These are phyloP conservation scores for Drosophila longiperda DNA, from an alignment of 2,888 invertebrate species.

Conservation along the genomic window DNA sequence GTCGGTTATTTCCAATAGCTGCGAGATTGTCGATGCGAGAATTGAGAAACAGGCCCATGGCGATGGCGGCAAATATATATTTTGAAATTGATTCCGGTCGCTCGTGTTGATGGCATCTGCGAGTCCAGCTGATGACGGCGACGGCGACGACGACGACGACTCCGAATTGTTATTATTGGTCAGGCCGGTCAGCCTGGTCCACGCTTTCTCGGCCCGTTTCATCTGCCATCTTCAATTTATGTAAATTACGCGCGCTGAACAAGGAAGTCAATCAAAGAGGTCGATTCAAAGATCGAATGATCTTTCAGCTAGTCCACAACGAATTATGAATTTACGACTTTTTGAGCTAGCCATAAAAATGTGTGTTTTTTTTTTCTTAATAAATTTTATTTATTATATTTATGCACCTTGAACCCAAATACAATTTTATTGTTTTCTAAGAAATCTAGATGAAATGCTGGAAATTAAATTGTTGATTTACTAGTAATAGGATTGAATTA, in stretches of 20 bases:
- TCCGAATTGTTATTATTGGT: slow-evolving; percentile 34
- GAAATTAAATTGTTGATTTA: neutral
- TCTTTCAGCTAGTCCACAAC: slow-evolving; percentile 41
- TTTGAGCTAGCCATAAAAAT: slow-evolving; percentile 45
- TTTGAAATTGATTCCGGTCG: slow-evolving; percentile 72
- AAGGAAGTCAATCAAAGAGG: slow-evolving; percentile 71
- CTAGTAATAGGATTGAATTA: neutral
- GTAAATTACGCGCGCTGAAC: slow-evolving; percentile 67
- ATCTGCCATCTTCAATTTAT: slow-evolving; percentile 75
- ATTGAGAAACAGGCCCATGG: slow-evolving; percentile 27
- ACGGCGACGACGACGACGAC: slow-evolving; percentile 12
- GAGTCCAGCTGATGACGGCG: slow-evolving; percentile 55
- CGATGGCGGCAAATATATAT: slow-evolving; percentile 42
- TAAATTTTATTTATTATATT: slow-evolving; percentile 34
- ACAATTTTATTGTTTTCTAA: slow-evolving; percentile 17
- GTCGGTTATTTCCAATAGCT: slow-evolving; percentile 59
- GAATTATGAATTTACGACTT: slow-evolving; percentile 75
- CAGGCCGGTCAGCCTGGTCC: slow-evolving; percentile 15
- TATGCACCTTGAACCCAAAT: slow-evolving; percentile 29
- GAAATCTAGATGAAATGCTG: slow-evolving; percentile 17
- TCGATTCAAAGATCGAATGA: slow-evolving; percentile 11
- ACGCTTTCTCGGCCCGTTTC: slow-evolving; percentile 64
- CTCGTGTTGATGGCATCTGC: slow-evolving; percentile 56
- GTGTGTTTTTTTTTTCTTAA: slow-evolving; percentile 19
- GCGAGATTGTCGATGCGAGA: slow-evolving; percentile 1